Base-by-base conservation (phyloP, 2,113 vertebrate species). In the Heterochromis multidens region DNA sequence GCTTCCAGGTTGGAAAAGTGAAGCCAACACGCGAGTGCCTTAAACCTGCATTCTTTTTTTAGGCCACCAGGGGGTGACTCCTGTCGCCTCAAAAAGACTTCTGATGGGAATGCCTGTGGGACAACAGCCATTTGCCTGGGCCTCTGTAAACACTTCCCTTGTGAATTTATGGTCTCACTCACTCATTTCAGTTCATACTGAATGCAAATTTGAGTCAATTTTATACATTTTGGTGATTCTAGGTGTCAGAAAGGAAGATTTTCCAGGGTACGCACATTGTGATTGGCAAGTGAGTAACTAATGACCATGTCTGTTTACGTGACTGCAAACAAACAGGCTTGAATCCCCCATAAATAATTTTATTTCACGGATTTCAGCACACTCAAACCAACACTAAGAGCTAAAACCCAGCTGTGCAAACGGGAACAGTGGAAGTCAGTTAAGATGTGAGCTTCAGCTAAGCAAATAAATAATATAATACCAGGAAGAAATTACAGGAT, bases 371-470 rank as follows among this genome's bases (percentile, higher is more conserved):
- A 91, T 90, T 93, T 31, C 83, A 8, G 77, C 90, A 91, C 19
- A 33, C 83, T 90, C 79, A 61, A 85, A 93, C 82, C 78, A 82
- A 85, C 79, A 57, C 77, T 54, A 23, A 80, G 88, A 94, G 85
- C 92, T 88, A 83, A 93, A 95, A 92, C 85, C 62, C 92, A 95
- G 94, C 94, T 94, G 95, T 96, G 87, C 86, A 95, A 95, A 95
- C 79, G 85, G 58, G 72, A 88, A 90, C 62, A 43, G 87, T 94
- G 89, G 88, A 94, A 95, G 89, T 91, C 89, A 81, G 89, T 91
- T 90, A 90, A 89, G 90, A 90, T 89, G 91, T 86, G 93, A 80
- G 90, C 86, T 88, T 93, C 89, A 87, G 90, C 91, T 91, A 91
- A 91, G 90, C 87, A 95, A 95, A 93, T 89, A 94, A 93, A 95